phyloP scores from a whole-genome alignment of 2,113 vertebrate genomes.

The Eupsittula cactorum region DNA sequence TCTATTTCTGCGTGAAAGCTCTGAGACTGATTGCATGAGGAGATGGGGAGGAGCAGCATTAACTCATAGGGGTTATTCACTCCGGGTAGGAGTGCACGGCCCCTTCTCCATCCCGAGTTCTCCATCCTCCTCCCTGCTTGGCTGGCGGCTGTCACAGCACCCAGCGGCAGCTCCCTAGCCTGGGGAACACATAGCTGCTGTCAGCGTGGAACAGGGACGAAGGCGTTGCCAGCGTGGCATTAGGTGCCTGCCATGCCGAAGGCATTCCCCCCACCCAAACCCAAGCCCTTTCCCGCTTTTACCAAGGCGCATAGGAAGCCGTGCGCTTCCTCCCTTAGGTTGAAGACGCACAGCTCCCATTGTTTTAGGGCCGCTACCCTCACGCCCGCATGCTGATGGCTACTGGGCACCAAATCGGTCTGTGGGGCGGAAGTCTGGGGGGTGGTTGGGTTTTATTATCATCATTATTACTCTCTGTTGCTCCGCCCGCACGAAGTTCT shows the following conservation, averaged over 20 bases:
- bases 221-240: rapidly evolving
- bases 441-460: neutral
- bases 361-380: rapidly evolving
- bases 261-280: neutral
- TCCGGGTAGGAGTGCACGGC: neutral
- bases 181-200: no score
- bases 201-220: neutral
- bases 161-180: rapidly evolving
- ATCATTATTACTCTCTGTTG: neutral
- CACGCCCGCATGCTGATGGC: rapidly evolving
- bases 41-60: neutral
- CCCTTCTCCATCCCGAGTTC: neutral
- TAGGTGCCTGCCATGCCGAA: no score
- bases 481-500: neutral
- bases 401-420: rapidly evolving
- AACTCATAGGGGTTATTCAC: rapidly evolving
- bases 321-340: rapidly evolving
- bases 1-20: neutral
- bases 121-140: neutral
- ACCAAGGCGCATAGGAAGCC: neutral
- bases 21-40: neutral
- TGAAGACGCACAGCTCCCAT: rapidly evolving
- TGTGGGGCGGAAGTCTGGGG: neutral
- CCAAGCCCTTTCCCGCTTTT: no score
- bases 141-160: neutral